Percentiles rank a stretch among this genome's conserved stretches.
These are phyloP conservation scores for Dendroctonus valens DNA, from an alignment of 1,140 invertebrate genomes.

Conservation along the genomic window DNA sequence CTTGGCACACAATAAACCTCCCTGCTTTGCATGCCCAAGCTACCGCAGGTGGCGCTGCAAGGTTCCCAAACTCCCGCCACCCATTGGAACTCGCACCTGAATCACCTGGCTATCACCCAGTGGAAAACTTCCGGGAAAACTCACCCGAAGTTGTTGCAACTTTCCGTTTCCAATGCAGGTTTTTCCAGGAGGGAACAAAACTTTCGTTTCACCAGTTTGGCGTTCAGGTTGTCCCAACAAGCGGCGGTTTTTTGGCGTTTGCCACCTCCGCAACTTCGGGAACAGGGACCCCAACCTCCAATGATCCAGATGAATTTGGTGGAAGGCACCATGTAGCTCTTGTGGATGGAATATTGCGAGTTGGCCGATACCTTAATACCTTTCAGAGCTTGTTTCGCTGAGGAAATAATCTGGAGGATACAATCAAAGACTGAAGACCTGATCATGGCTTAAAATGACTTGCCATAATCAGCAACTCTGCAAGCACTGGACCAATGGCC, in stretches of 20 bases:
- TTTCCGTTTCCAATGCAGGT: constrained; percentile 49
- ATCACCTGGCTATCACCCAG: constrained; percentile 3
- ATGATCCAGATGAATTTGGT: constrained; percentile 56
- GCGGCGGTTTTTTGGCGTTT: constrained; percentile 52
- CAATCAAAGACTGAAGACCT: not conserved
- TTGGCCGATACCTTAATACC: constrained; percentile 45
- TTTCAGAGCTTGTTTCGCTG: constrained; percentile 28
- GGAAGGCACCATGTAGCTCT: constrained; percentile 44
- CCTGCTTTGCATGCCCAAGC: constrained; percentile 58
- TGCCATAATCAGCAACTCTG: constrained; percentile 62
- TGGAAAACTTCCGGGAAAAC: not conserved
- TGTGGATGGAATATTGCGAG: constrained; percentile 48
- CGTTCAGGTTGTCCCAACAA: constrained; percentile 54
- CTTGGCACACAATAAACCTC: constrained; percentile 63
- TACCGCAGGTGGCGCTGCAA: constrained; percentile 64
- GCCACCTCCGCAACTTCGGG: constrained; percentile 57
- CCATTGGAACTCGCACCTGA: constrained; percentile 65
- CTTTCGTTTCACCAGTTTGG: constrained; percentile 53
- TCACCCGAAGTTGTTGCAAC: constrained; percentile 58
- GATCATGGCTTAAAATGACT: constrained; percentile 21
- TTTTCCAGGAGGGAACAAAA: constrained; percentile 53
- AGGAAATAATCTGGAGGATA: constrained; percentile 30
- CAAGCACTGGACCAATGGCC: constrained; percentile 58
- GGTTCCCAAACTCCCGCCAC: constrained; percentile 62
- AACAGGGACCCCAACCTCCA: constrained; percentile 58